Evolutionary conservation across 2,888 invertebrate genomes (phyloP), one percentile per base, ranked within the genome.

Genomic region (Anarsia innoxiella): DNA sequence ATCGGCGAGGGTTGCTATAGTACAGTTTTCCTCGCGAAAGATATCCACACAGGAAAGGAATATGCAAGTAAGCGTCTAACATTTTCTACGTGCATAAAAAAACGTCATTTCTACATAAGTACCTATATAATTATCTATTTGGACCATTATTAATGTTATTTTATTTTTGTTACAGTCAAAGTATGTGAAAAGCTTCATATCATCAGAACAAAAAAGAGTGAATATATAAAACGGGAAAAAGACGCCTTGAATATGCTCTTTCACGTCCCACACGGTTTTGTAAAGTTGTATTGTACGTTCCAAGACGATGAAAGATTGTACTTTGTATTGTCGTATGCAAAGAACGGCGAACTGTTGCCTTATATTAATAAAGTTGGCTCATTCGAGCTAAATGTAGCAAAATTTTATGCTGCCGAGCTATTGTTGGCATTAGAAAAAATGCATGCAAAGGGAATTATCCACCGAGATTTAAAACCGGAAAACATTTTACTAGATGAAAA

Each of bases 1-100:
- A 93, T 99, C 57, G 99, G 99, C 47, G 98, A 99, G 77, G 99
- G 99, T 48, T 97, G 97, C 70, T 99, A 95, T 76, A 97, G 97
- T 59, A 95, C 94, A 42, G 99, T 98, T 36, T 97, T 95, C 75
- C 88, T 96, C 51, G 96, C 96, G 35, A 95, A 94, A 74, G 97
- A 98, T 76, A 92, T 96, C 44, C 92, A 93, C 68, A 93, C 92
- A 38, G 90, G 89, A 59, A 93, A 91, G 64, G 96, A 97, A 87
- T 96, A 92, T 90, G 98, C 98, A 86, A 97, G 96, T 96, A 88
- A 90, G 94, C 90, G 46, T 25, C 29, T n/a, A 9, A 19, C 5
- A 19, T 28, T 13, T 8, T 2, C 12, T 29, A 19, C 13, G n/a
- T n/a, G n/a, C n/a, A n/a, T n/a, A n/a, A n/a, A n/a, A n/a, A n/a